phyloP scores from a whole-genome alignment of 2,113 vertebrate species.

The Cheirogaleus medius region DNA sequence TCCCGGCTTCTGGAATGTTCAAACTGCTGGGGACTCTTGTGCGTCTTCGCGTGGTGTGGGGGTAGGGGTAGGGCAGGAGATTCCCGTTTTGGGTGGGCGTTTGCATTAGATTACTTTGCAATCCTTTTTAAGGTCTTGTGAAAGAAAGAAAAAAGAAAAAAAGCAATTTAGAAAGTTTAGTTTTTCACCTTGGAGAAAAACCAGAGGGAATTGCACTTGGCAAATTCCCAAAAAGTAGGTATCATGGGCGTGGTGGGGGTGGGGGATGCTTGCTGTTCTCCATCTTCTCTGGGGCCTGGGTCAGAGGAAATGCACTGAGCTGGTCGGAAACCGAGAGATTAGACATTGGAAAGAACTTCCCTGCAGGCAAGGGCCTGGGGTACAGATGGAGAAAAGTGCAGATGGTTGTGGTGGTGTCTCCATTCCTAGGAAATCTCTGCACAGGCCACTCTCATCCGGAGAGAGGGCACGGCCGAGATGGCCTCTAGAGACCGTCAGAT shows the following conservation, averaged over 20 bases:
- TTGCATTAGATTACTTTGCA: background rate
- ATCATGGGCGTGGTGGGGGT: background rate
- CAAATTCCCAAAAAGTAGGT: conserved; percentile 31
- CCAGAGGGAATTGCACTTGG: background rate
- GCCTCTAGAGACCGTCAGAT: background rate
- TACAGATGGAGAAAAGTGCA: background rate
- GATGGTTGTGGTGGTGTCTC: background rate
- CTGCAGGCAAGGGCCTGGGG: background rate
- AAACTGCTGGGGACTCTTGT: background rate
- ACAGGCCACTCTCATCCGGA: background rate
- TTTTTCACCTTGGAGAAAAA: conserved; percentile 39
- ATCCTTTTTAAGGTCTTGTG: background rate
- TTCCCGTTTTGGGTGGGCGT: background rate
- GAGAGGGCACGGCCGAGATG: background rate
- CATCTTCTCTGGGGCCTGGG: background rate
- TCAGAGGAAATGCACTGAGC: conserved; percentile 47
- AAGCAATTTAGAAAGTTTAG: background rate
- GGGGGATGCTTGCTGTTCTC: background rate
- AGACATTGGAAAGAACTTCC: conserved; percentile 31
- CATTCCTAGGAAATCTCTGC: background rate
- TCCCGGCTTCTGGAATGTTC: background rate
- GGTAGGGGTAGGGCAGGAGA: background rate
- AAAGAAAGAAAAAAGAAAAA: background rate
- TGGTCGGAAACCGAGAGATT: conserved; percentile 7
- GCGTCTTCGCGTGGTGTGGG: background rate